Evolutionary conservation across 2,888 invertebrate species (phyloP).

Genomic region (Bellardia bayeri): DNA sequence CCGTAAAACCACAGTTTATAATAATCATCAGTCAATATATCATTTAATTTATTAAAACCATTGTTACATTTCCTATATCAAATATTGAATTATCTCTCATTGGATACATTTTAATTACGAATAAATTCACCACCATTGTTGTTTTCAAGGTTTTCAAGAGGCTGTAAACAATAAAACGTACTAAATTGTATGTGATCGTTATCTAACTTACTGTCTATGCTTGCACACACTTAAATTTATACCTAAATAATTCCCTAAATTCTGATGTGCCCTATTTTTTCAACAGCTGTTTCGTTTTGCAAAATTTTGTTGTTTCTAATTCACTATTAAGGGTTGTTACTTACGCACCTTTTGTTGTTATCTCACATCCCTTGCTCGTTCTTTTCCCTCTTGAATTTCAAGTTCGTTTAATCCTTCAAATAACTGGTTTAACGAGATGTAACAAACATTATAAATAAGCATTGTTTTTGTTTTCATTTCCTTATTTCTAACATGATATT

Average conservation of each 20-base stretch:
- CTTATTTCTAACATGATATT: too few species aligned
- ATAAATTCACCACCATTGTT: slow-evolving; percentile 59
- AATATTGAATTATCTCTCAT: slow-evolving; percentile 42
- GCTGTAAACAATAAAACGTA: slow-evolving; percentile 20
- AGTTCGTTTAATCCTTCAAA: slow-evolving; percentile 35
- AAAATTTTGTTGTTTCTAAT: slow-evolving; percentile 26
- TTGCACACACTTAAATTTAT: not conserved
- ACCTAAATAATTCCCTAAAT: not conserved
- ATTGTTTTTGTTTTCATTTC: not conserved
- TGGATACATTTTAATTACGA: slow-evolving; percentile 50
- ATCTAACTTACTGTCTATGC: slow-evolving; percentile 26
- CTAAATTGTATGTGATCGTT: slow-evolving; percentile 24
- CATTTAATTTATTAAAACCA: slow-evolving; percentile 15
- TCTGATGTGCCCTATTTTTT: slow-evolving; percentile 9
- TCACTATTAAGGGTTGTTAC: slow-evolving; percentile 48
- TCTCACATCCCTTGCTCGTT: slow-evolving; percentile 7
- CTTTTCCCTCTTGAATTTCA: slow-evolving; percentile 19
- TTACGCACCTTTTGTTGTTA: slow-evolving; percentile 43
- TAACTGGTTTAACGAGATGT: not conserved
- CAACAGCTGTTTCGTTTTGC: slow-evolving; percentile 61
- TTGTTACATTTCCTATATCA: slow-evolving; percentile 13
- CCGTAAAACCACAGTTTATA: not conserved
- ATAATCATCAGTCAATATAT: slow-evolving; percentile 2
- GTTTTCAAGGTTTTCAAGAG: slow-evolving; percentile 32
- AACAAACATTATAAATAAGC: not conserved